Evolutionary conservation across 2,888 invertebrate species (phyloP).

Genomic region (Aphidoletes aphidimyza): DNA sequence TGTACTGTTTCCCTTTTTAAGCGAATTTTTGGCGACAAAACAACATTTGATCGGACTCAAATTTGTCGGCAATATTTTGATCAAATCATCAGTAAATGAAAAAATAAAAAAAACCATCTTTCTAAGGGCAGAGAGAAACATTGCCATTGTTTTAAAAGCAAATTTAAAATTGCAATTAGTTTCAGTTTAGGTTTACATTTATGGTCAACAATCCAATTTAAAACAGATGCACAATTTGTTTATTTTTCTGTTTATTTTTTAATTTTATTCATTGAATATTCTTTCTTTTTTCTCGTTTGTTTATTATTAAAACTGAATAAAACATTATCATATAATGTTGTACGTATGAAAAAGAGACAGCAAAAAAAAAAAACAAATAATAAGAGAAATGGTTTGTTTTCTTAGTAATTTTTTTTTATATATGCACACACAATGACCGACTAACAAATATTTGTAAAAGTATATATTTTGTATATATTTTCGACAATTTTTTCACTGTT

Average conservation of each 20-base stretch:
- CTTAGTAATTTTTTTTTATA: background rate
- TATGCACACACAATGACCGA: constrained; percentile 28
- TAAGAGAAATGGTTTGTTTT: background rate
- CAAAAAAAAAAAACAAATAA: background rate
- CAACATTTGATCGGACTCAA: too few relatives aligned
- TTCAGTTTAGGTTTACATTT: background rate
- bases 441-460: constrained; percentile 38
- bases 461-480: constrained; percentile 1
- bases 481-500: background rate
- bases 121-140: too few relatives aligned
- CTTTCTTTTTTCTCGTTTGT: background rate
- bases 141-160: background rate
- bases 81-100: too few relatives aligned
- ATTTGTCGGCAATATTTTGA: too few relatives aligned
- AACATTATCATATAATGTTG: constrained; percentile 46
- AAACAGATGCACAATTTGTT: background rate
- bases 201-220: background rate
- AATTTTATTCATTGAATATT: constrained; percentile 5
- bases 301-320: constrained; percentile 38
- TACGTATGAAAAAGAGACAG: background rate
- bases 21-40: too few relatives aligned
- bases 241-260: background rate
- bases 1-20: too few relatives aligned
- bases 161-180: background rate
- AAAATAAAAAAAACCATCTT: too few relatives aligned